Conservation (phyloP, 1,140 invertebrate genomes). For the Oryzaephilus surinamensis region DNA sequence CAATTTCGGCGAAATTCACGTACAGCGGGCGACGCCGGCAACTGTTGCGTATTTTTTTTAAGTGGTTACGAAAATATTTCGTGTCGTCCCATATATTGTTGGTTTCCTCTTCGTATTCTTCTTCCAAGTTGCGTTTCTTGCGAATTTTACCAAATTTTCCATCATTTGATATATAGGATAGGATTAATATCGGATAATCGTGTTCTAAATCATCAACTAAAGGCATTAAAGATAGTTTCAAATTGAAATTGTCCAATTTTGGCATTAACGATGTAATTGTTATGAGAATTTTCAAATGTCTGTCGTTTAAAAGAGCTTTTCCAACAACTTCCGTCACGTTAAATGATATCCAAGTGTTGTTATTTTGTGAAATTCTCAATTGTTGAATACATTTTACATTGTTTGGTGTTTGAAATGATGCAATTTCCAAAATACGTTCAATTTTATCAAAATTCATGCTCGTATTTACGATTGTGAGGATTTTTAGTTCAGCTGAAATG, state of each 20-base stretch:
- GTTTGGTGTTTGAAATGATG: not conserved
- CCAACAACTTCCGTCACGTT: slow-evolving; percentile 26
- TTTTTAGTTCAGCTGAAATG: slow-evolving; percentile 28
- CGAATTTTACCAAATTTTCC: slow-evolving; percentile 5
- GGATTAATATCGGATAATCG: slow-evolving; percentile 30
- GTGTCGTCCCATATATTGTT: slow-evolving; percentile 29
- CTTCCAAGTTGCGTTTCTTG: slow-evolving; percentile 24
- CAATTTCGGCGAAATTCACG: slow-evolving; percentile 50
- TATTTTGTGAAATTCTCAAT: slow-evolving; percentile 14
- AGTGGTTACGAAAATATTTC: slow-evolving; percentile 14
- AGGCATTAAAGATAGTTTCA: slow-evolving; percentile 30
- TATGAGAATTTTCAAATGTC: slow-evolving; percentile 24
- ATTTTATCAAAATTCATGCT: not conserved
- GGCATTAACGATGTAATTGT: slow-evolving; percentile 17
- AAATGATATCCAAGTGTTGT: slow-evolving; percentile 32
- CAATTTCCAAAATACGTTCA: not conserved
- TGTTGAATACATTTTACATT: not conserved
- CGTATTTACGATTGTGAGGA: slow-evolving; percentile 21
- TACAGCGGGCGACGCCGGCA: slow-evolving; percentile 47
- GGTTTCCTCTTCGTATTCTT: slow-evolving; percentile 32
- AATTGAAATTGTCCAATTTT: slow-evolving; percentile 9
- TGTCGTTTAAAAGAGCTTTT: slow-evolving; percentile 15
- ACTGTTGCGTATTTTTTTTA: slow-evolving; percentile 35
- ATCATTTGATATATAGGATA: slow-evolving; percentile 23
- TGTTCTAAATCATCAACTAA: slow-evolving; percentile 27